These are phyloP conservation scores for Campoplex nolae DNA, from an alignment of 2,888 invertebrate genomes.

Conservation along the genomic window DNA sequence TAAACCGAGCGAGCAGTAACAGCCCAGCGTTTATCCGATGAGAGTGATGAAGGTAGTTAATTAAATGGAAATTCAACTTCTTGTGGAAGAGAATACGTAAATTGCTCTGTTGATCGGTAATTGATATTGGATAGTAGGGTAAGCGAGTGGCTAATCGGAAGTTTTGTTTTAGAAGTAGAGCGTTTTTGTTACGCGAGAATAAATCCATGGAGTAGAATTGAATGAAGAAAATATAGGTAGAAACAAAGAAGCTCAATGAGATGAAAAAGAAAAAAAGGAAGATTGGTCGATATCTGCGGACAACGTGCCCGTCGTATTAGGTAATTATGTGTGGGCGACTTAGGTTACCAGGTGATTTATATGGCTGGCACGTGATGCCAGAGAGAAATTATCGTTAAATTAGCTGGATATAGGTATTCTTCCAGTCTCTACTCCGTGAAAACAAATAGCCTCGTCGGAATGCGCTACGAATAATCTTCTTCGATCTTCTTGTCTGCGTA, in stretches of 20 bases:
- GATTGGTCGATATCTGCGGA: slow-evolving; percentile 73
- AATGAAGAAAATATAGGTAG: slow-evolving; percentile 53
- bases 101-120: slow-evolving; percentile 73
- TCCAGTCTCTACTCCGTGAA: slow-evolving; percentile 36
- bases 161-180: slow-evolving; percentile 57
- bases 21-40: background rate
- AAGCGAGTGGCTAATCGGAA: slow-evolving; percentile 74
- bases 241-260: slow-evolving; percentile 57
- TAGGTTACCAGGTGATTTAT: slow-evolving; percentile 80
- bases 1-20: background rate
- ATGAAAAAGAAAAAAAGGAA: slow-evolving; percentile 46
- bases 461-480: slow-evolving; percentile 27
- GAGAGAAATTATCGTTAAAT: slow-evolving; percentile 82
- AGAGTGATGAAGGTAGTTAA: slow-evolving; percentile 1
- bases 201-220: slow-evolving; percentile 25
- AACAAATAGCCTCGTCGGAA: slow-evolving; percentile 30
- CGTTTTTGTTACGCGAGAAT: slow-evolving; percentile 36
- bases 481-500: slow-evolving; percentile 17
- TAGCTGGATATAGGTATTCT: slow-evolving; percentile 60
- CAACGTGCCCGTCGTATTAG: slow-evolving; percentile 80
- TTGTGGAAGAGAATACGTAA: slow-evolving; percentile 37
- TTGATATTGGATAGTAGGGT: slow-evolving; percentile 74
- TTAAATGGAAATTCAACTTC: slow-evolving; percentile 37
- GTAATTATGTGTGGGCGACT: slow-evolving; percentile 80
- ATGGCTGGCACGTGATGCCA: slow-evolving; percentile 81